phyloP scores from a whole-genome alignment of 2,113 vertebrate genomes.

The Calypte anna region DNA sequence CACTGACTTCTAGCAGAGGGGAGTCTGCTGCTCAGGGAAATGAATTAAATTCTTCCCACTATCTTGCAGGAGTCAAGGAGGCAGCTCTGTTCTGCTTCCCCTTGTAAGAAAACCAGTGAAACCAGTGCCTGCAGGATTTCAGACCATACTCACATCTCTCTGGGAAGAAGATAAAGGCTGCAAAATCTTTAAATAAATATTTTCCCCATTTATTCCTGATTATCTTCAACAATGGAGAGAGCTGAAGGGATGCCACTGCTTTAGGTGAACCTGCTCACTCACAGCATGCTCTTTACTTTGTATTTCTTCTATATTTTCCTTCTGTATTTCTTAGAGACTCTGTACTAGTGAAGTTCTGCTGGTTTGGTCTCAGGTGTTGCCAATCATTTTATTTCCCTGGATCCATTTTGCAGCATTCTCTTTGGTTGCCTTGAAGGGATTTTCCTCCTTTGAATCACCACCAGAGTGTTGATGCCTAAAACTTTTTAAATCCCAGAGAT shows the following conservation, averaged over 20 bases:
- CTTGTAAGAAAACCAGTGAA: background rate
- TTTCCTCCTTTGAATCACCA: background rate
- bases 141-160: background rate
- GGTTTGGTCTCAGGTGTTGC: background rate
- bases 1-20: background rate
- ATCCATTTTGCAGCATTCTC: fast-evolving
- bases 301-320: background rate
- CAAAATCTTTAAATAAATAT: background rate
- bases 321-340: background rate
- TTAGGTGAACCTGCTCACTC: background rate
- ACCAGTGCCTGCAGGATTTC: background rate
- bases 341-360: background rate
- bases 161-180: background rate
- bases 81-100: background rate
- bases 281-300: background rate
- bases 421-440: background rate
- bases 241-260: background rate
- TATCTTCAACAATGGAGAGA: background rate
- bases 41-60: background rate
- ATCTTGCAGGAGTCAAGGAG: background rate
- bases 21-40: background rate
- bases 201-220: background rate
- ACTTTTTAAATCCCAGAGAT: background rate
- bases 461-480: background rate
- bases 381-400: background rate